A percentile compares a stretch with the other conserved stretches of the same genome.
Conservation (phyloP, 2,113 vertebrate genomes). For the Nycticryphes semicollaris region DNA sequence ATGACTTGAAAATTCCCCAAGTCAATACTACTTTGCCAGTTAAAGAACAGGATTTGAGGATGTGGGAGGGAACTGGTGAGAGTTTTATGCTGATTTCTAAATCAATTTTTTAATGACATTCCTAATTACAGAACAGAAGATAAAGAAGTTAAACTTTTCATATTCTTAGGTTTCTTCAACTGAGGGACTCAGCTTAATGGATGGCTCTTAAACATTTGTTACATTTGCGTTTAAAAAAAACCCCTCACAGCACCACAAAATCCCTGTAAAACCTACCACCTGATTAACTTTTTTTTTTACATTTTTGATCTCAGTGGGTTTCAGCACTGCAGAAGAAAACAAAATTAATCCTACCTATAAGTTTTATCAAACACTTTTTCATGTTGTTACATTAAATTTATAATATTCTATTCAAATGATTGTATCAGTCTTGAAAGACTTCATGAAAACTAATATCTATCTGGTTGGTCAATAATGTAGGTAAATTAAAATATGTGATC, state of each 20-base stretch:
- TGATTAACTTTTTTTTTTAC: neutral
- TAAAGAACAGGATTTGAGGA: neutral
- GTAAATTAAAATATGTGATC: neutral
- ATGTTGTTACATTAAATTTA: neutral
- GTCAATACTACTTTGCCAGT: neutral
- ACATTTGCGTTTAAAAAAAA: neutral
- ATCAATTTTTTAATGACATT: neutral
- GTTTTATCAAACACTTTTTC: neutral
- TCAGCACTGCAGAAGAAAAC: neutral
- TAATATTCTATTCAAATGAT: neutral
- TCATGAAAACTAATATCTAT: neutral
- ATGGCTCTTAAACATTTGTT: neutral
- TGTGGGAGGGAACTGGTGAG: neutral
- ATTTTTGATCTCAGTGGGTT: neutral
- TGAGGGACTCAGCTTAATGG: neutral
- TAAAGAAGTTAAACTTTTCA: neutral
- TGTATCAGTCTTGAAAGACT: neutral
- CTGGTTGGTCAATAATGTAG: neutral
- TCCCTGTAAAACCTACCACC: neutral
- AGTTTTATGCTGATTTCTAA: neutral
- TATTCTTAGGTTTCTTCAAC: neutral
- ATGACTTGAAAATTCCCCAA: neutral
- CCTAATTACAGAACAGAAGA: neutral
- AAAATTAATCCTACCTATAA: neutral
- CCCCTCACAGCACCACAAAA: neutral